Conservation (phyloP, 1,140 invertebrate species). For the Leptopilina clavipes region DNA sequence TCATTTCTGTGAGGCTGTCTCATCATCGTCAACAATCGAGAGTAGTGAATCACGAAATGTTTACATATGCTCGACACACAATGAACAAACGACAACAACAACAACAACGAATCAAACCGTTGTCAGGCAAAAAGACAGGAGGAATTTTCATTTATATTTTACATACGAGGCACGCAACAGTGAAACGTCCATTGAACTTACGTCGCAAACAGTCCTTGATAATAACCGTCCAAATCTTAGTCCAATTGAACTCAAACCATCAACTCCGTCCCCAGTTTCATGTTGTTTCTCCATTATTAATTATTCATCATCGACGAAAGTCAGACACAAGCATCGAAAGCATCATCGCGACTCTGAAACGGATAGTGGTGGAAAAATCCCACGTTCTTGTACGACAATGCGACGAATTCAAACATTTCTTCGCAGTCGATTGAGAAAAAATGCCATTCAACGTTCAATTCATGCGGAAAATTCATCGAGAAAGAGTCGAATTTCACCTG, state of each 20-base stretch:
- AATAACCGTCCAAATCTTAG: slow-evolving; percentile 37
- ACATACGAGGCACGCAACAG: slow-evolving; percentile 64
- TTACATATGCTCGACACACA: slow-evolving; percentile 64
- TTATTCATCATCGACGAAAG: slow-evolving; percentile 38
- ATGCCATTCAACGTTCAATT: slow-evolving; percentile 54
- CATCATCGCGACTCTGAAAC: slow-evolving; percentile 37
- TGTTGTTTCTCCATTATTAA: slow-evolving; percentile 69
- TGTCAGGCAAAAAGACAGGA: slow-evolving; percentile 47
- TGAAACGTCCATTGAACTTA: slow-evolving; percentile 64
- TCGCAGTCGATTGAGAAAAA: slow-evolving; percentile 61
- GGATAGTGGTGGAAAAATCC: slow-evolving; percentile 31
- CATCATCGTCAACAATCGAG: background rate
- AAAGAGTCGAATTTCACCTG: slow-evolving; percentile 61
- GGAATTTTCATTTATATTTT: slow-evolving; percentile 69
- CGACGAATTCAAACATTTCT: slow-evolving; percentile 67
- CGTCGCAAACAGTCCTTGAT: slow-evolving; percentile 50
- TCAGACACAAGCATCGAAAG: slow-evolving; percentile 47
- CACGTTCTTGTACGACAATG: slow-evolving; percentile 61
- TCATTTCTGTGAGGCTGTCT: slow-evolving; percentile 53
- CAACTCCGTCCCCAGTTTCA: slow-evolving; percentile 69
- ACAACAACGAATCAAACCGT: slow-evolving; percentile 15
- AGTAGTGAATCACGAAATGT: slow-evolving; percentile 51
- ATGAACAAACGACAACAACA: slow-evolving; percentile 41
- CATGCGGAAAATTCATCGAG: slow-evolving; percentile 46
- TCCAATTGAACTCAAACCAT: slow-evolving; percentile 61